Percentiles rank a stretch among this genome's conserved stretches.
Evolutionary conservation across 2,888 invertebrate genomes (phyloP).

Genomic region (Litoditis marina): DNA sequence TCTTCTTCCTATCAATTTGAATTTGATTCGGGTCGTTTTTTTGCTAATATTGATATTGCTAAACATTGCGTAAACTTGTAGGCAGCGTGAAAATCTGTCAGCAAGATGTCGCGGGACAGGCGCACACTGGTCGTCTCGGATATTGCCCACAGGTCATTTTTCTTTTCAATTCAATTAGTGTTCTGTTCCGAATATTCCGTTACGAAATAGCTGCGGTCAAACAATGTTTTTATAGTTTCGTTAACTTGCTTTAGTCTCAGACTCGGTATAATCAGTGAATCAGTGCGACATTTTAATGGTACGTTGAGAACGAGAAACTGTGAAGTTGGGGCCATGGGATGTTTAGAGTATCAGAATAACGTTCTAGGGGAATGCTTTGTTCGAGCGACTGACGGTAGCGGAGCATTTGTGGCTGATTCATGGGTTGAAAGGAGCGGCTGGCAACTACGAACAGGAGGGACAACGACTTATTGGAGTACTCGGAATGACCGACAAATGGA

Average conservation of each 20-base stretch:
- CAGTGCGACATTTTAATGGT: too few relatives aligned
- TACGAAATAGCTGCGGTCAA: too few relatives aligned
- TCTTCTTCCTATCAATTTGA: too few relatives aligned
- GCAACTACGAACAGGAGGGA: constrained; percentile 10
- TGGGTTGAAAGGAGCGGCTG: constrained; percentile 16
- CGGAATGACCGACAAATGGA: constrained; percentile 13
- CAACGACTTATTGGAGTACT: background rate
- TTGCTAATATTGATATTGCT: too few relatives aligned
- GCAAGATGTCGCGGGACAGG: background rate
- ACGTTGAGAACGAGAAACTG: too few relatives aligned
- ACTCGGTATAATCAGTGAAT: too few relatives aligned
- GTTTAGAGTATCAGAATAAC: background rate
- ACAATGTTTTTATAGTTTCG: too few relatives aligned
- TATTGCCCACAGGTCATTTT: constrained; percentile 2
- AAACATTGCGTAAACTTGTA: too few relatives aligned
- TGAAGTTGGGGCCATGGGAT: too few relatives aligned
- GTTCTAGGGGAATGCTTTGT: constrained; percentile 37
- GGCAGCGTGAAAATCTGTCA: constrained; percentile 1
- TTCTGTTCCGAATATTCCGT: too few relatives aligned
- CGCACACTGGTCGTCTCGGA: background rate
- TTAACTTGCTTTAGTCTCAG: too few relatives aligned
- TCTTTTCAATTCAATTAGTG: background rate
- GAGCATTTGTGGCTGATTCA: constrained; percentile 46
- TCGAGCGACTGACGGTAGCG: constrained; percentile 40
- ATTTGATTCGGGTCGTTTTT: too few relatives aligned